Conservation (phyloP, 2,797 vertebrate genomes). For the Nyctalus aviator region DNA sequence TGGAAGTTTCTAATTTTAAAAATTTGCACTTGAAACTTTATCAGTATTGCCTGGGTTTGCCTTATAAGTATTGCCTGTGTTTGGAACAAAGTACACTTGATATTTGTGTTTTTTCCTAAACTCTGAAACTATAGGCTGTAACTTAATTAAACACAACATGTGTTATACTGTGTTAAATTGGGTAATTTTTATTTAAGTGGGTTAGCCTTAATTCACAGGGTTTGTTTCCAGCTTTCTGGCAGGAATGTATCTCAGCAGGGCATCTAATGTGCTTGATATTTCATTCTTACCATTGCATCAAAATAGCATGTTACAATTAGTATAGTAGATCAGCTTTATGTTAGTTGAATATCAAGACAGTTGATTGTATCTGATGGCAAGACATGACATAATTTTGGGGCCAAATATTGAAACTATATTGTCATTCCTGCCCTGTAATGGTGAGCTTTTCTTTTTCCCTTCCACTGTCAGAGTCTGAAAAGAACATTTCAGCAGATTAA, state of each 20-base stretch:
- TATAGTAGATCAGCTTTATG: background rate
- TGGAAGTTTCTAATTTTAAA: background rate
- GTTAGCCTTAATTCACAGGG: background rate
- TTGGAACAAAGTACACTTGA: background rate
- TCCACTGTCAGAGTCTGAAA: background rate
- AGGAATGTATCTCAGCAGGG: background rate
- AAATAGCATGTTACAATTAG: background rate
- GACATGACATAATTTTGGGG: background rate
- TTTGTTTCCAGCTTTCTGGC: background rate
- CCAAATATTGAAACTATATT: background rate
- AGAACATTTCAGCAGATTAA: background rate
- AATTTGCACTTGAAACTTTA: constrained; percentile 30
- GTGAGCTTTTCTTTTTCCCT: background rate
- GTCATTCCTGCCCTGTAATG: background rate
- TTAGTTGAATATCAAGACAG: background rate
- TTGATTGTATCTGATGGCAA: background rate
- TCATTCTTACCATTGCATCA: background rate
- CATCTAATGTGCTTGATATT: background rate
- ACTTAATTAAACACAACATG: constrained; percentile 41
- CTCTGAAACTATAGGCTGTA: background rate
- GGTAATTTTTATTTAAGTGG: constrained; percentile 28
- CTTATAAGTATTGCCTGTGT: background rate
- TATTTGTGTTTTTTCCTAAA: background rate
- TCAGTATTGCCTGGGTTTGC: background rate
- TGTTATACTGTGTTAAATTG: background rate